A percentile compares a stretch with the other conserved stretches of the same genome.
phyloP scores from a whole-genome alignment of 2,113 vertebrate species.

The Ariopsis seemanni region DNA sequence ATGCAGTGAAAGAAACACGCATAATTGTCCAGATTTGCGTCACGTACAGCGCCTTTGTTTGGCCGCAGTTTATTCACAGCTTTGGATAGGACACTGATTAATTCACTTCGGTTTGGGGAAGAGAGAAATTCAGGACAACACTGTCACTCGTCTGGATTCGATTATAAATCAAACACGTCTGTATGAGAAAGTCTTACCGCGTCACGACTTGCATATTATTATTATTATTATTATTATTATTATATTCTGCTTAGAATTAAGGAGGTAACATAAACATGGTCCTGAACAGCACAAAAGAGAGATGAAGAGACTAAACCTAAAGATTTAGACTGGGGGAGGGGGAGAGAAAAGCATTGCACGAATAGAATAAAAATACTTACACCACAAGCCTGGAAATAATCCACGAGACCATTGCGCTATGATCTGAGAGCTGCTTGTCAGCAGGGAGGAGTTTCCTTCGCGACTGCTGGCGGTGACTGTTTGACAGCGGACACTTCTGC shows the following conservation, averaged over 20 bases:
- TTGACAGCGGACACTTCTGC: conserved; percentile 71
- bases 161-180: neutral
- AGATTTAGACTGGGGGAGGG: neutral
- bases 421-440: conserved; percentile 63
- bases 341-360: neutral
- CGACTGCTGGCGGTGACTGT: conserved; percentile 60
- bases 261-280: conserved; percentile 30
- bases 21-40: neutral
- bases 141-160: neutral
- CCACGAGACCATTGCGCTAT: conserved; percentile 96
- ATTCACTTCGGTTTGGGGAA: neutral
- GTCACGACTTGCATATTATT: conserved; percentile 33
- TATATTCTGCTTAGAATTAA: conserved; percentile 48
- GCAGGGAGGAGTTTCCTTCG: conserved; percentile 73
- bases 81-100: neutral
- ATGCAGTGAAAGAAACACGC: neutral
- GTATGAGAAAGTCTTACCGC: neutral
- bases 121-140: too few relatives aligned
- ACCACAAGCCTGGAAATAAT: conserved; percentile 98
- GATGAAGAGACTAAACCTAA: neutral
- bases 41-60: conserved; percentile 39
- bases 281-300: conserved; percentile 20
- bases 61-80: conserved; percentile 3
- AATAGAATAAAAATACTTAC: conserved; percentile 78
- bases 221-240: neutral